phyloP scores from a whole-genome alignment of 2,888 invertebrate genomes.

The Diadromus collaris region DNA sequence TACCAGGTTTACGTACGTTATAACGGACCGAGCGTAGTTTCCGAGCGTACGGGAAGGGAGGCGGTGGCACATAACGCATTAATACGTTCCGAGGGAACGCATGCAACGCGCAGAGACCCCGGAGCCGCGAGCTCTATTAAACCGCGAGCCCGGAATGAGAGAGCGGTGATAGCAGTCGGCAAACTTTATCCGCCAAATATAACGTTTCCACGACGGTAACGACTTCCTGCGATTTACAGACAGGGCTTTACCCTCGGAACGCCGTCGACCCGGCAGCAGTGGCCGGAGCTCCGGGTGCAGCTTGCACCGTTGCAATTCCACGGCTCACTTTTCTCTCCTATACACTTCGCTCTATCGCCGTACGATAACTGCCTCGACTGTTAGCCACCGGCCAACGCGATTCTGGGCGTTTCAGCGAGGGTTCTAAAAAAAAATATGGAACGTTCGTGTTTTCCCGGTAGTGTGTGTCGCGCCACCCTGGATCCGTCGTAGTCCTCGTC shows the following conservation, averaged over 20 bases:
- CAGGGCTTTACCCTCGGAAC: neutral
- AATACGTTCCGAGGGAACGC: conserved; percentile 43
- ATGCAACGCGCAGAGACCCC: conserved; percentile 10
- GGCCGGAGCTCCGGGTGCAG: neutral
- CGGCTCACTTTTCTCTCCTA: neutral
- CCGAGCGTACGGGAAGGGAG: neutral
- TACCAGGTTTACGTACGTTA: conserved; percentile 44
- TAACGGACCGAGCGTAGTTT: conserved; percentile 20
- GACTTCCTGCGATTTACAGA: conserved; percentile 44
- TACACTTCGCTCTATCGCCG: conserved; percentile 1
- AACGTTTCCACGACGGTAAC: conserved; percentile 47
- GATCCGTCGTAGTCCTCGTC: neutral
- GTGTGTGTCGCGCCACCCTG: neutral
- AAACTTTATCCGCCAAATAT: conserved; percentile 47
- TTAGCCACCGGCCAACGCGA: neutral
- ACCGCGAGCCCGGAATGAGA: conserved; percentile 7
- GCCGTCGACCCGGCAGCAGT: neutral
- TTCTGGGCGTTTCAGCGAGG: conserved; percentile 8
- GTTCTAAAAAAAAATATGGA: conserved; percentile 35
- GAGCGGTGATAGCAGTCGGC: conserved; percentile 24
- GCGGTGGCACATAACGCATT: conserved; percentile 42
- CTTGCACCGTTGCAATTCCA: conserved; percentile 15
- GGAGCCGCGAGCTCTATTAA: conserved; percentile 39
- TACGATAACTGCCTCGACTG: conserved; percentile 14
- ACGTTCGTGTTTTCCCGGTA: conserved; percentile 24